Evolutionary conservation across 1,140 invertebrate genomes (phyloP), one percentile per base, ranked within the genome.

Genomic region (Drosophila melanica): DNA sequence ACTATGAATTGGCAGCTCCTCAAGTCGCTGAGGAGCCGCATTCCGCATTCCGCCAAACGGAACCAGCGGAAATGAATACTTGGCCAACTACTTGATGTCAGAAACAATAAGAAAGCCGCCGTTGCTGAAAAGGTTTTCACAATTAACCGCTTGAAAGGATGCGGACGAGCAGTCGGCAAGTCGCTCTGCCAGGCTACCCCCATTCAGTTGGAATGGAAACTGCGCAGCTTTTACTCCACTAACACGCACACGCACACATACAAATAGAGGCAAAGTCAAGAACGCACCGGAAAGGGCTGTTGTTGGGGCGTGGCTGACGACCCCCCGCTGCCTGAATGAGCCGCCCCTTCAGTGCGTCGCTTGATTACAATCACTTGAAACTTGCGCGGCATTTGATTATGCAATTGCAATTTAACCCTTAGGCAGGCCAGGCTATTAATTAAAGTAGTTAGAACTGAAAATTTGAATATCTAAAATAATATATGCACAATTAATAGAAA

Each of bases 351-450:
- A 64, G 65, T 63, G 68, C 69, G 58, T 66, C 66, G 70, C 51
- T 80, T 87, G 84, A 89, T 87, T 87, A 89, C 85, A 87, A 89
- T 89, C 79, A 87, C 80, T 79, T 74, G 64, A 71, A 75, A 68
- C 30, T 47, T 54, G 20, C 27, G 55, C 16, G 44, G 62, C 75
- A 68, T 71, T 77, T 77, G 44, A 44, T 30, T 74, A 27, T 77
- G 48, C 84, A 89, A 84, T 57, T 82, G 84, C 84, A 84, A 9
- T 41, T 87, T 87, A 87, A 87, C 76, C 84, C 59, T 35, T 55
- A 50, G 37, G 30, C 12, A 9, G 44, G 0, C 0, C 45, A 37
- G 4, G 6, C 0, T 8, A 30, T n/a, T 18, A 33, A 9, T 33
- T 9, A 33, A 35, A 2, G 33, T 8, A 27, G n/a, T 4, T n/a